These are phyloP conservation scores for Oedothorax gibbosus DNA, from an alignment of 1,140 invertebrate genomes.

Conservation along the genomic window DNA sequence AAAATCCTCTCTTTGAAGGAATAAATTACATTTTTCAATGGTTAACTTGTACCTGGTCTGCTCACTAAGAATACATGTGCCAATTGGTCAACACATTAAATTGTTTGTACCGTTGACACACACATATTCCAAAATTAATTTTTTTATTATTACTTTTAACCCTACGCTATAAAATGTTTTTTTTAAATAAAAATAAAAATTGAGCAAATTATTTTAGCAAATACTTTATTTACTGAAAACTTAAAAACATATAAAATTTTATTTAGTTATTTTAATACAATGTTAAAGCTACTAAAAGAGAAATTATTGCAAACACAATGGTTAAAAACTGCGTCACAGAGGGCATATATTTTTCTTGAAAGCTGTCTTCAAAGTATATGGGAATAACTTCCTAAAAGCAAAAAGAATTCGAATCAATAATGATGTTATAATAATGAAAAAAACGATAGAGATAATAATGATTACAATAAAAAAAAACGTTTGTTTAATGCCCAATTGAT, in stretches of 20 bases:
- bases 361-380: slow-evolving; percentile 7
- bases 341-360: slow-evolving; percentile 24
- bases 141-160: not conserved
- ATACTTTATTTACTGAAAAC: not conserved
- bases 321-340: slow-evolving; percentile 40
- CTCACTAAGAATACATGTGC: too few species aligned
- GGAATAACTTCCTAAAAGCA: slow-evolving; percentile 41
- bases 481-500: not conserved
- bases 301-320: not conserved
- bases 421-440: not conserved
- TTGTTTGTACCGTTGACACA: too few species aligned
- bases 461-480: not conserved
- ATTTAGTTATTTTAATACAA: not conserved
- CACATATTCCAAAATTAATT: not conserved
- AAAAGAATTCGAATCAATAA: not conserved
- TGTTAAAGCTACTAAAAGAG: not conserved
- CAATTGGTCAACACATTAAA: too few species aligned
- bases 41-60: too few species aligned
- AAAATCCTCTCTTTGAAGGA: too few species aligned
- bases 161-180: not conserved
- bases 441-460: not conserved
- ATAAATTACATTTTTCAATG: too few species aligned
- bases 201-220: not conserved
- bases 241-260: not conserved
- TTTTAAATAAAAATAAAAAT: not conserved